phyloP scores from a whole-genome alignment of 30 jellyfish, hydroid and myxozoan genomes.

The Hydractinia symbiolongicarpus region DNA sequence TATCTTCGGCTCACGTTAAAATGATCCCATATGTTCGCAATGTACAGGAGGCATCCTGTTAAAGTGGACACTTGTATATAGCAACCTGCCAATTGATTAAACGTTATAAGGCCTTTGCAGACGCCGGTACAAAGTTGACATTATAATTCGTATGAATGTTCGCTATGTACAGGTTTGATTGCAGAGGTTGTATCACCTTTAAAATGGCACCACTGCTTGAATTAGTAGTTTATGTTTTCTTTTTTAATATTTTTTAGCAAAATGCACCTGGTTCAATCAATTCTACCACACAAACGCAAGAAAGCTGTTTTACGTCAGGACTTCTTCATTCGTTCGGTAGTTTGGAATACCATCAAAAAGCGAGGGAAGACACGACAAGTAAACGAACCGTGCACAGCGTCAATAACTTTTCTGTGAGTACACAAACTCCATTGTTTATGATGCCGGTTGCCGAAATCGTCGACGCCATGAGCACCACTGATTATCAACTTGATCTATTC shows the following conservation, averaged over 20 bases:
- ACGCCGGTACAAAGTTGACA: no score
- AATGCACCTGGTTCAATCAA: neutral
- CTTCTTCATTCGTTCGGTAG: no score
- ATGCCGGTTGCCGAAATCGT: slow-evolving; percentile 74
- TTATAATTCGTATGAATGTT: no score
- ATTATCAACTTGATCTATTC: slow-evolving; percentile 5
- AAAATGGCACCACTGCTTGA: no score
- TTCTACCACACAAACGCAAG: slow-evolving; percentile 73
- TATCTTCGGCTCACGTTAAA: no score
- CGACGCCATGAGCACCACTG: slow-evolving; percentile 17
- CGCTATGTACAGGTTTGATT: no score
- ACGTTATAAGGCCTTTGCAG: no score
- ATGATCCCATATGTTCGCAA: neutral
- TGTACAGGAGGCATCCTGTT: no score
- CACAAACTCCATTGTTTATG: slow-evolving; percentile 88
- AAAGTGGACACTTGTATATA: no score
- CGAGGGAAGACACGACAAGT: slow-evolving; percentile 24
- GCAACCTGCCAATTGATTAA: no score
- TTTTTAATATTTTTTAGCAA: neutral
- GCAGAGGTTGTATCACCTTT: no score
- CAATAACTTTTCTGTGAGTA: slow-evolving; percentile 66
- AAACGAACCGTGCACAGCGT: slow-evolving; percentile 50
- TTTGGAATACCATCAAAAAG: slow-evolving; percentile 16
- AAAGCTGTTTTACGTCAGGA: slow-evolving; percentile 56
- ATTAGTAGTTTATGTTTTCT: neutral